A percentile compares a stretch with the other conserved stretches of the same genome.
These are phyloP conservation scores for Agrotis clavis DNA, from an alignment of 2,888 invertebrate genomes.

Conservation along the genomic window DNA sequence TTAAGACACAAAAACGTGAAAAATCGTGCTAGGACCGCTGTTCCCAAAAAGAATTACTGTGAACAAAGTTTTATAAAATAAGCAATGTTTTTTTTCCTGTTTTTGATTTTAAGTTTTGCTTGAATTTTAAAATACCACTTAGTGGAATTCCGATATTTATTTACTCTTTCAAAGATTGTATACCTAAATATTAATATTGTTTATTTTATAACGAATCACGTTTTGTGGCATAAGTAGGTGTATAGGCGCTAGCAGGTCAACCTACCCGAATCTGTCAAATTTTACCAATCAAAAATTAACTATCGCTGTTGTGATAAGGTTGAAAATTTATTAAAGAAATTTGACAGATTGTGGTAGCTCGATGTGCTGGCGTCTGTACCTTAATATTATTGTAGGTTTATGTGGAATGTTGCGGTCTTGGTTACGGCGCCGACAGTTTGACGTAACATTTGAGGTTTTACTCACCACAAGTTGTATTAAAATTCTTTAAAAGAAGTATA, in stretches of 20 bases:
- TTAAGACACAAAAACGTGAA: no score
- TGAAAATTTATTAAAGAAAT: no score
- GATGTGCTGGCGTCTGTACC: conserved; percentile 3
- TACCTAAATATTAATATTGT: conserved; percentile 4
- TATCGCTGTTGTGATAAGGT: no score
- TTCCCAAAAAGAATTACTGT: no score
- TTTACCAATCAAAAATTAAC: no score
- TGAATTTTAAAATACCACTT: neutral
- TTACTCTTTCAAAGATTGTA: neutral
- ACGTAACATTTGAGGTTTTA: conserved; percentile 31
- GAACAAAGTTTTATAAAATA: neutral
- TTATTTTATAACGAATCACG: conserved; percentile 21
- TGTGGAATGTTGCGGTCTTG: conserved; percentile 38
- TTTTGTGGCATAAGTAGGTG: conserved; percentile 8
- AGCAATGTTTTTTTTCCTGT: neutral
- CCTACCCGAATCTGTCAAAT: neutral
- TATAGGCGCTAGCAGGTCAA: no score
- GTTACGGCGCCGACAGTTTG: conserved; percentile 45
- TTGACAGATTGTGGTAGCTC: no score
- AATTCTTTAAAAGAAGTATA: no score
- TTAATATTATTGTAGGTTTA: conserved; percentile 12
- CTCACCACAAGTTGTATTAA: neutral
- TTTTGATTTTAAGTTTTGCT: no score
- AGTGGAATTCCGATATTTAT: conserved; percentile 20
- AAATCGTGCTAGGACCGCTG: no score